phyloP scores from a whole-genome alignment of 2,797 vertebrate species.

The Lepilemur ruficaudatus region DNA sequence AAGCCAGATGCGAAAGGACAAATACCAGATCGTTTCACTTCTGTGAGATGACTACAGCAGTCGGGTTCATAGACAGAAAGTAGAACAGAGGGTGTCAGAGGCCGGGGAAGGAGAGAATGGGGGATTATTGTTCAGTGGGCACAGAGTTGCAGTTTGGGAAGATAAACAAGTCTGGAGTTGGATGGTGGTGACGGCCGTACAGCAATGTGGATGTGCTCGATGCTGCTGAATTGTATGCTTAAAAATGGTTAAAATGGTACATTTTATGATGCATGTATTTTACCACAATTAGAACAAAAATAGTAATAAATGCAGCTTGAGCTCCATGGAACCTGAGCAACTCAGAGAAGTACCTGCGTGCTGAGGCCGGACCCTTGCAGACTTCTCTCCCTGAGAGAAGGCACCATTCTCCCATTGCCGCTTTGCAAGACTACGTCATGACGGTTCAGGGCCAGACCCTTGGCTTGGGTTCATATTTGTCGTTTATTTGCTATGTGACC shows the following conservation, averaged over 20 bases:
- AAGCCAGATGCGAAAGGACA: not conserved
- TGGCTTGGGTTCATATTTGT: not conserved
- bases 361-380: fast-evolving
- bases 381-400: not conserved
- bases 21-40: not conserved
- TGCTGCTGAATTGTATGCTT: not conserved
- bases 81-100: not conserved
- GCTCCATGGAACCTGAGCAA: not conserved
- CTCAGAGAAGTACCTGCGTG: not conserved
- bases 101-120: not conserved
- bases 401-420: fast-evolving
- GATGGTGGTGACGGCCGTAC: not conserved
- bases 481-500: not conserved
- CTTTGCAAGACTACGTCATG: too few relatives aligned
- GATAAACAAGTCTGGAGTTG: not conserved
- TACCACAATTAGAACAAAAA: not conserved
- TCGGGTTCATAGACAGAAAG: not conserved
- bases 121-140: not conserved
- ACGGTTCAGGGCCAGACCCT: not conserved
- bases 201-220: not conserved
- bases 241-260: not conserved
- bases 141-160: not conserved
- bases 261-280: not conserved
- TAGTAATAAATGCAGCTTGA: not conserved
- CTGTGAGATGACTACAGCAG: not conserved